Conservation (phyloP, 1,140 invertebrate species). For the Cotesia glomerata region DNA sequence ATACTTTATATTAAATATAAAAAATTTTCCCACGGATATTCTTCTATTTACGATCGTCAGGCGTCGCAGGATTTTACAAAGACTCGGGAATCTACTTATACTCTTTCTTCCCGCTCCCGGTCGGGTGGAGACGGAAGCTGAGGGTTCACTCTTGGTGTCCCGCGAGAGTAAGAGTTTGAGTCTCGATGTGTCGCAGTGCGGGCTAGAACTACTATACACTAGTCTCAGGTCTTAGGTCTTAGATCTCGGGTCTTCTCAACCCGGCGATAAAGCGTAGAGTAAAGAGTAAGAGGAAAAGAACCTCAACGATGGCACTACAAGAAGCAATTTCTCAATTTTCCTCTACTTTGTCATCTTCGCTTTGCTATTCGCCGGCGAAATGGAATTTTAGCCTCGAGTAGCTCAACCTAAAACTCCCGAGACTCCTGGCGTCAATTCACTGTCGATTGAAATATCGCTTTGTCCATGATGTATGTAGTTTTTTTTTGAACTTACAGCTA, state of each 20-base stretch:
- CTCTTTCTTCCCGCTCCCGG: neutral
- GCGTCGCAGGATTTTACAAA: slow-evolving; percentile 43
- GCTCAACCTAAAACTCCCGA: slow-evolving; percentile 24
- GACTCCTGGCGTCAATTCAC: slow-evolving; percentile 24
- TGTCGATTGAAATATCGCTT: slow-evolving; percentile 4
- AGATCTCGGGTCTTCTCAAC: neutral
- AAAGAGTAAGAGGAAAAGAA: neutral
- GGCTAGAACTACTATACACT: neutral
- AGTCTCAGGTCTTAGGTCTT: too few species aligned
- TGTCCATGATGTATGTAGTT: slow-evolving; percentile 12
- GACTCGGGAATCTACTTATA: slow-evolving; percentile 55
- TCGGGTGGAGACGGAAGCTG: slow-evolving; percentile 28
- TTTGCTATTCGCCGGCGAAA: slow-evolving; percentile 59
- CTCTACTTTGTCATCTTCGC: slow-evolving; percentile 63
- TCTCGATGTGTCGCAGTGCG: neutral
- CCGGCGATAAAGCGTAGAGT: slow-evolving; percentile 34
- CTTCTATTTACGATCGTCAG: slow-evolving; percentile 6
- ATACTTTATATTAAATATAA: too few species aligned
- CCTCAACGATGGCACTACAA: slow-evolving; percentile 24
- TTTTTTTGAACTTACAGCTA: neutral
- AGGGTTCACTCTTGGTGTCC: slow-evolving; percentile 32
- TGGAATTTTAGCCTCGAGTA: slow-evolving; percentile 57
- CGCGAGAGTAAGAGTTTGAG: slow-evolving; percentile 32
- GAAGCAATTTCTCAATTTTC: slow-evolving; percentile 64
- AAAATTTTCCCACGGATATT: slow-evolving; percentile 32